Conservation (phyloP, 2,797 vertebrate genomes). For the Eutrigla gurnardus region DNA sequence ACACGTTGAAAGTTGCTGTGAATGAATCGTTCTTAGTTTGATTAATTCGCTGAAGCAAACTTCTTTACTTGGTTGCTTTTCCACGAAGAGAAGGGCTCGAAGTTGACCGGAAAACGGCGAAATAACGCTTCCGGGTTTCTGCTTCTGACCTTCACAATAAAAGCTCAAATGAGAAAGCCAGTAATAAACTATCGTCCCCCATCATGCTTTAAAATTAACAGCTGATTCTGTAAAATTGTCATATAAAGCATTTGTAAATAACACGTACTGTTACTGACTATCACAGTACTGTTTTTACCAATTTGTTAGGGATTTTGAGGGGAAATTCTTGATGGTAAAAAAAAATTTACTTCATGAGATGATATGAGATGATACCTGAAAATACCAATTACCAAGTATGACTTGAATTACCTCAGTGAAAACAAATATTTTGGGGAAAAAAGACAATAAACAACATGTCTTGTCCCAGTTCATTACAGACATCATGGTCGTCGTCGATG, state of each 20-base stretch:
- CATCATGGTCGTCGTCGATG: conserved; percentile 51
- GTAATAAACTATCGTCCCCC: no score
- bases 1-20: neutral
- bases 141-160: neutral
- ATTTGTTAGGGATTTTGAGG: neutral
- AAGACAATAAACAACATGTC: neutral
- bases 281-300: neutral
- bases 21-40: neutral
- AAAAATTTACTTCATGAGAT: no score
- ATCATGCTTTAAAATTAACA: neutral
- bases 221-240: neutral
- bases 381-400: neutral
- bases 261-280: neutral
- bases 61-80: neutral
- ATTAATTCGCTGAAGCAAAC: neutral
- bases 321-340: no score
- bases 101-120: neutral
- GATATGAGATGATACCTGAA: neutral
- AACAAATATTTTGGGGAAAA: no score
- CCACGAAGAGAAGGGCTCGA: neutral
- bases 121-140: neutral
- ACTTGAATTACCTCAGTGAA: no score
- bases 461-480: conserved; percentile 42
- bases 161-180: neutral
- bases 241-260: no score